Evolutionary conservation across 2,888 invertebrate genomes (phyloP).

Genomic region (Trachelus tabidus): DNA sequence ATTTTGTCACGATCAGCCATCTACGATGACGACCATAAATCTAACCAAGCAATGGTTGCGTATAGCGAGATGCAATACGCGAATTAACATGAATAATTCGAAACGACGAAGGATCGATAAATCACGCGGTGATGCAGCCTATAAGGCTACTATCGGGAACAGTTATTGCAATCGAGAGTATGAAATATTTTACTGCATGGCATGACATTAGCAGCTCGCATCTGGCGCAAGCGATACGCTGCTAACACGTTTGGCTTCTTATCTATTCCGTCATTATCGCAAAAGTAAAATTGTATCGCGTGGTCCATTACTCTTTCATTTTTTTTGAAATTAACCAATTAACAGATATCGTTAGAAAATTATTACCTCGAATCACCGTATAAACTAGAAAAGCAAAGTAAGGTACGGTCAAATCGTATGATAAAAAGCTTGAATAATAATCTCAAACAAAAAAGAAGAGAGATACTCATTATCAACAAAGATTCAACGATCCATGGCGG

Average conservation of each 20-base stretch:
- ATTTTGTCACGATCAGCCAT: conserved; percentile 8
- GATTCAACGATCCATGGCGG: conserved; percentile 38
- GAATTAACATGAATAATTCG: not conserved
- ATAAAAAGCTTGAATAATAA: not conserved
- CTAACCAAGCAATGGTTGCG: not conserved
- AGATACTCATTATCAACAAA: conserved; percentile 29
- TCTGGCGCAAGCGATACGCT: conserved; percentile 21
- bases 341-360: not conserved
- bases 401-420: not conserved
- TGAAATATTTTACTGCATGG: conserved; percentile 34
- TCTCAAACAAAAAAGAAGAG: not conserved
- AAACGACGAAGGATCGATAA: conserved; percentile 16
- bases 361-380: not conserved
- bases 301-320: not conserved
- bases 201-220: conserved; percentile 28
- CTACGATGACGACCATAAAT: not conserved
- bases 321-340: not conserved
- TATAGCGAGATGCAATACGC: not conserved
- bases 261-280: not conserved
- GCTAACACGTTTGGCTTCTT: not conserved
- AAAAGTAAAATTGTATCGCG: not conserved
- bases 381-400: not conserved
- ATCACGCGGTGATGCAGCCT: conserved; percentile 16
- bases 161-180: conserved; percentile 20
- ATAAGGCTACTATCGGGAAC: conserved; percentile 20